A percentile compares a stretch with the other conserved stretches of the same genome.
These are phyloP conservation scores for Nemurella pictetii DNA, from an alignment of 2,888 invertebrate species.

Conservation along the genomic window DNA sequence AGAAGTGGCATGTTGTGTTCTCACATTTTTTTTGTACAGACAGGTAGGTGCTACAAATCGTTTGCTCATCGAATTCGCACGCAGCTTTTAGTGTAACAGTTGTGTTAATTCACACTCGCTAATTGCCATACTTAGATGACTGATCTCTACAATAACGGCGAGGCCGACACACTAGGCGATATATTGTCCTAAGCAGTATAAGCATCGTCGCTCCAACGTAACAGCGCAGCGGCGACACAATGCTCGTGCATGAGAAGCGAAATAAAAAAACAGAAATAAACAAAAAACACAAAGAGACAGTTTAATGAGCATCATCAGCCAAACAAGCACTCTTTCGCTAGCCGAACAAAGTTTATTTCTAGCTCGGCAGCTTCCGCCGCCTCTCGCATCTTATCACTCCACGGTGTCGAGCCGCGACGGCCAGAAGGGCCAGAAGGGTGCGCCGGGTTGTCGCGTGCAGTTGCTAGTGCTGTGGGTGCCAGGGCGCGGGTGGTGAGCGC, in stretches of 20 bases:
- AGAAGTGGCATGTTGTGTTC: too few relatives aligned
- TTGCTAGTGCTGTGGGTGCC: not conserved
- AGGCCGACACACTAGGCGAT: not conserved
- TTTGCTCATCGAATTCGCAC: not conserved
- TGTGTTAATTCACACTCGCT: not conserved
- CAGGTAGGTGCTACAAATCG: not conserved
- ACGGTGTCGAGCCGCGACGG: not conserved
- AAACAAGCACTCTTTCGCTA: not conserved
- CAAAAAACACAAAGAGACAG: not conserved
- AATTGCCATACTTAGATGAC: not conserved
- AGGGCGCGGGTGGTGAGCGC: not conserved
- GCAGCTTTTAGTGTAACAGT: not conserved
- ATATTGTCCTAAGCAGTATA: not conserved
- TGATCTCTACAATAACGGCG: not conserved
- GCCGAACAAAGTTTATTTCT: slow-evolving; percentile 14
- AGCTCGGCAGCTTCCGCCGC: slow-evolving; percentile 7
- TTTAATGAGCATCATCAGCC: not conserved
- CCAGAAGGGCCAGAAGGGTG: not conserved
- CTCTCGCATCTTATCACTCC: not conserved
- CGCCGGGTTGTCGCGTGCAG: not conserved
- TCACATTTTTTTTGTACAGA: too few relatives aligned
- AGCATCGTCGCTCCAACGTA: not conserved
- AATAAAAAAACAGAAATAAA: not conserved
- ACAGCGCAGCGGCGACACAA: not conserved
- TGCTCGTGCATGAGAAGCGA: not conserved